phyloP scores from a whole-genome alignment of 2,797 vertebrate species.

The Lepilemur ruficaudatus region DNA sequence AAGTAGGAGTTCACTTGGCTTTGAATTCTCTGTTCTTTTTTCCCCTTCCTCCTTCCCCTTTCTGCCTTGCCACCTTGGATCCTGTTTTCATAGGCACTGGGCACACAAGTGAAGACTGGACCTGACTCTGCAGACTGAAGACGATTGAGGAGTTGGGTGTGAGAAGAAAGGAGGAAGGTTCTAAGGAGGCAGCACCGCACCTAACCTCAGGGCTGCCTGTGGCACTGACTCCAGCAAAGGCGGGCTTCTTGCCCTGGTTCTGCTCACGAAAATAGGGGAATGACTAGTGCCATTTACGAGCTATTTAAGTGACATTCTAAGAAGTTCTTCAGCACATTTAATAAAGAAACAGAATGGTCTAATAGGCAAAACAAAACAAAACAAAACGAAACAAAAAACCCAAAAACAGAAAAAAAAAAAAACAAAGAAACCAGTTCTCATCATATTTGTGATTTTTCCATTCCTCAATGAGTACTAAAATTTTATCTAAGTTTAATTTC shows the following conservation, averaged over 20 bases:
- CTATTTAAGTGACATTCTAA: neutral
- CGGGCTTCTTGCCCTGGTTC: neutral
- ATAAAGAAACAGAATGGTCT: neutral
- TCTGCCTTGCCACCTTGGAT: neutral
- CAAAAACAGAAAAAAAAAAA: neutral
- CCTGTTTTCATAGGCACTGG: neutral
- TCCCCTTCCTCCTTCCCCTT: neutral
- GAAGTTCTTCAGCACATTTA: neutral
- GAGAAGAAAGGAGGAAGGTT: neutral
- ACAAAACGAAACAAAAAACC: too few relatives aligned
- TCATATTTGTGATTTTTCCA: neutral
- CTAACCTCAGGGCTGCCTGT: neutral
- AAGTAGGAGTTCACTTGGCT: neutral
- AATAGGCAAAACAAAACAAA: neutral
- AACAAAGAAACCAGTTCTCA: neutral
- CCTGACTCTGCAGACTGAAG: too few relatives aligned
- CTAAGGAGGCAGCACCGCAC: rapidly evolving
- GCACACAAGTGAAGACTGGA: neutral
- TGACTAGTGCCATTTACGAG: neutral
- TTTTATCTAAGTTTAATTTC: constrained; percentile 33
- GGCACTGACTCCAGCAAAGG: neutral
- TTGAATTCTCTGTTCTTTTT: neutral
- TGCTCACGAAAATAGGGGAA: neutral
- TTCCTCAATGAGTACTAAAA: constrained; percentile 2
- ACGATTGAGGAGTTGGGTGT: neutral